phyloP scores from a whole-genome alignment of 1,140 invertebrate species.

The Holotrichia oblita region DNA sequence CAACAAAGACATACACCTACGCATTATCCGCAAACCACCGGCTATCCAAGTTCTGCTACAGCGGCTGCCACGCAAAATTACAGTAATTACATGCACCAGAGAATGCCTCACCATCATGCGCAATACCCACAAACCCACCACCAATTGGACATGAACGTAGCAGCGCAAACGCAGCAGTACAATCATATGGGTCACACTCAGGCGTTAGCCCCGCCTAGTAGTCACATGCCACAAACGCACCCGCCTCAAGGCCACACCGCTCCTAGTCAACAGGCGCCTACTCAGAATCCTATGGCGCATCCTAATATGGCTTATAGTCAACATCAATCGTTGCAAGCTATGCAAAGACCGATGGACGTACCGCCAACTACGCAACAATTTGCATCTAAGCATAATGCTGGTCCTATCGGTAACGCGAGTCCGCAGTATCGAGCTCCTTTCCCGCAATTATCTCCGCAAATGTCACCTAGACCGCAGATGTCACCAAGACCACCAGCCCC shows the following conservation, averaged over 20 bases:
- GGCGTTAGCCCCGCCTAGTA: constrained; percentile 54
- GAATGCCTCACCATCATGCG: constrained; percentile 67
- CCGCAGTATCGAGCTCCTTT: constrained; percentile 85
- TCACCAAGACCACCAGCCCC: constrained; percentile 78
- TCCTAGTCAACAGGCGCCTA: constrained; percentile 48
- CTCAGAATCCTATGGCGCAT: constrained; percentile 59
- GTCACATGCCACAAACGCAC: constrained; percentile 57
- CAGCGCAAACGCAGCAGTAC: constrained; percentile 64
- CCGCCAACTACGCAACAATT: constrained; percentile 65
- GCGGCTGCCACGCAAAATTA: constrained; percentile 60
- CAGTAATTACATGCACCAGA: constrained; percentile 73
- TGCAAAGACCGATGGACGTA: constrained; percentile 62
- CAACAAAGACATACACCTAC: constrained; percentile 64
- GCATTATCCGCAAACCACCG: constrained; percentile 63
- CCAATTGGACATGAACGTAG: constrained; percentile 68
- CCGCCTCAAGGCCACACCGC: constrained; percentile 53
- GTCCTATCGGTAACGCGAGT: constrained; percentile 67
- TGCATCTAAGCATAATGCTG: constrained; percentile 66
- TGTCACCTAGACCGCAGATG: constrained; percentile 85
- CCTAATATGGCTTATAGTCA: constrained; percentile 57
- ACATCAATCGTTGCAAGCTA: constrained; percentile 55
- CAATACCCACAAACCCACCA: constrained; percentile 71
- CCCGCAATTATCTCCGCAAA: constrained; percentile 89
- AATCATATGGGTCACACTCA: constrained; percentile 65
- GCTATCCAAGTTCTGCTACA: constrained; percentile 62